Conservation (phyloP, 2,113 vertebrate species). For the Mionectes macconnelli region DNA sequence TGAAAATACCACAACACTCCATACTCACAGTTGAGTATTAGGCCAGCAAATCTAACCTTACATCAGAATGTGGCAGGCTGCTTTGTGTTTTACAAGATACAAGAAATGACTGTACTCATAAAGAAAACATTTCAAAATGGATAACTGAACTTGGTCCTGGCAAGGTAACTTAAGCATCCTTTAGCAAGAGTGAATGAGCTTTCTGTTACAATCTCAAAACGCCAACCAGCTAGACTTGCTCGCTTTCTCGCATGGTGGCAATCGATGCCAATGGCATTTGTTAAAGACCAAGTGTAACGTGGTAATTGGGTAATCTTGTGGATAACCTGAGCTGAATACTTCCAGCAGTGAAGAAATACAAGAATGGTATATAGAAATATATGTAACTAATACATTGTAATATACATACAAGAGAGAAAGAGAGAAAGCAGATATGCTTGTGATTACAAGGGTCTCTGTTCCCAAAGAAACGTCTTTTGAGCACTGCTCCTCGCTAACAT, state of each 20-base stretch:
- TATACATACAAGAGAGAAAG: not conserved
- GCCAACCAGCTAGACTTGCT: not conserved
- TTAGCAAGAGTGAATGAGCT: not conserved
- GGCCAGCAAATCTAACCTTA: not conserved
- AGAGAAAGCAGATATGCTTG: not conserved
- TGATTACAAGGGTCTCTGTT: not conserved
- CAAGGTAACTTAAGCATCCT: not conserved
- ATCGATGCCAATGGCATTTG: not conserved
- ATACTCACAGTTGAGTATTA: not conserved
- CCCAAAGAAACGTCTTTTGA: not conserved
- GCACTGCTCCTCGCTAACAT: not conserved
- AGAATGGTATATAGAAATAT: not conserved
- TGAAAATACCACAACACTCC: not conserved
- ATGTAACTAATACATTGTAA: not conserved
- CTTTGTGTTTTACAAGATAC: not conserved
- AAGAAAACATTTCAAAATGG: not conserved
- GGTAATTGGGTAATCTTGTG: not conserved
- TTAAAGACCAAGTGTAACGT: not conserved
- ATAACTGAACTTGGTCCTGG: not conserved
- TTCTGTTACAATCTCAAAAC: not conserved
- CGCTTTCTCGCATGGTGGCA: accelerated
- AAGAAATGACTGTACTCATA: not conserved
- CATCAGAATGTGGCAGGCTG: accelerated
- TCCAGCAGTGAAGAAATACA: not conserved
- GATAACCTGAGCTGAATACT: slow-evolving; percentile 7